Conservation (phyloP, 2,888 invertebrate genomes). For the Heliconius hortense region DNA sequence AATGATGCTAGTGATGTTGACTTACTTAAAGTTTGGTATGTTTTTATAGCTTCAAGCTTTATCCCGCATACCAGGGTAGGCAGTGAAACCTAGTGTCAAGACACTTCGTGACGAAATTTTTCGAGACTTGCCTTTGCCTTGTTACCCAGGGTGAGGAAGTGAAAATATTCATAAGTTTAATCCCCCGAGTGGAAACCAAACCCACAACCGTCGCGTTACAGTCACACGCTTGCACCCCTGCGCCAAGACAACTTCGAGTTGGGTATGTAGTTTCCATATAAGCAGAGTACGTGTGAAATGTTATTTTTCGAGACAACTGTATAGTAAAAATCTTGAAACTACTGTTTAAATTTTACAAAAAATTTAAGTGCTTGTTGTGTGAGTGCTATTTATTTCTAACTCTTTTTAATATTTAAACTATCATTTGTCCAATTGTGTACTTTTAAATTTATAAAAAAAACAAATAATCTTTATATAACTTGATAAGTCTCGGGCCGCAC, state of each 20-base stretch:
- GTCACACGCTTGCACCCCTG: too few relatives aligned
- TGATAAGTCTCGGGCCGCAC: too few relatives aligned
- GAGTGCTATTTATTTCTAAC: not conserved
- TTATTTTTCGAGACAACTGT: too few relatives aligned
- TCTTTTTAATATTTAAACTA: too few relatives aligned
- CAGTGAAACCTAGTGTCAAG: not conserved
- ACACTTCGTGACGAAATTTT: too few relatives aligned
- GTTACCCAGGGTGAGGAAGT: not conserved
- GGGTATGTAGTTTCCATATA: too few relatives aligned
- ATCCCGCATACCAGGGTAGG: not conserved
- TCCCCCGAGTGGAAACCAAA: not conserved
- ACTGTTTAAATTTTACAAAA: too few relatives aligned
- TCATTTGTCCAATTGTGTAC: too few relatives aligned
- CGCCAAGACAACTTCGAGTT: not conserved
- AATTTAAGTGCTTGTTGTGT: not conserved
- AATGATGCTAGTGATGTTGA: not conserved
- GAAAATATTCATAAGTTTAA: not conserved
- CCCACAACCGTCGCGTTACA: not conserved
- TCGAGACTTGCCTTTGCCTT: not conserved
- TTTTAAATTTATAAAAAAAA: too few relatives aligned
- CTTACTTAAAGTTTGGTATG: slow-evolving; percentile 5
- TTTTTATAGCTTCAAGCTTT: not conserved
- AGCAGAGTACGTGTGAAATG: too few relatives aligned
- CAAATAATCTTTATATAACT: too few relatives aligned
- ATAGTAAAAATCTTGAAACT: too few relatives aligned